Evolutionary conservation across 2,888 invertebrate species (phyloP).

Genomic region (Thereva unica): DNA sequence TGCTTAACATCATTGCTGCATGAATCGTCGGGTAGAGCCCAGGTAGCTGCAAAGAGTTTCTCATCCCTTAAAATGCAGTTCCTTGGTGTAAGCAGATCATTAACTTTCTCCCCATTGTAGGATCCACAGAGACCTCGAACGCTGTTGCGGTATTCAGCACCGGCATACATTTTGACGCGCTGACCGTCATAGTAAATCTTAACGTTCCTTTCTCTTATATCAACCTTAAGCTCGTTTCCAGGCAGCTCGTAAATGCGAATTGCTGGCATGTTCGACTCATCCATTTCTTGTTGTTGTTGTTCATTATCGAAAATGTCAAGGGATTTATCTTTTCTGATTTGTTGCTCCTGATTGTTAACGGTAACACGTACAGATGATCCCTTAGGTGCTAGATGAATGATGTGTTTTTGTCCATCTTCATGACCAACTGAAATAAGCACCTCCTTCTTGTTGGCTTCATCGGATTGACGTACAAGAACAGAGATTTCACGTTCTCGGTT

Average conservation of each 20-base stretch:
- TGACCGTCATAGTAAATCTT: conserved; percentile 65
- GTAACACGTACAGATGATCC: conserved; percentile 52
- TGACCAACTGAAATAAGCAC: conserved; percentile 58
- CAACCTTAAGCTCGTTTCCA: conserved; percentile 63
- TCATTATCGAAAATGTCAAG: conserved; percentile 52
- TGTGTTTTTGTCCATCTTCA: conserved; percentile 51
- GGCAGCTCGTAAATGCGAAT: conserved; percentile 59
- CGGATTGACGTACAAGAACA: conserved; percentile 56
- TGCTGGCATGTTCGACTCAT: conserved; percentile 47
- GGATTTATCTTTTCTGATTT: conserved; percentile 48
- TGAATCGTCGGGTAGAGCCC: conserved; percentile 60
- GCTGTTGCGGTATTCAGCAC: conserved; percentile 60
- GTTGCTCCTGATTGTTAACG: conserved; percentile 50
- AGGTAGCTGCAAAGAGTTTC: conserved; percentile 63
- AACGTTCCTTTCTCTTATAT: conserved; percentile 60
- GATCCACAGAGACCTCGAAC: conserved; percentile 70
- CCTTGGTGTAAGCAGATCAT: conserved; percentile 65
- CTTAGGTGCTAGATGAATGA: conserved; percentile 44
- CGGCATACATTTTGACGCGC: conserved; percentile 59
- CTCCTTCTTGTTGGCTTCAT: conserved; percentile 50
- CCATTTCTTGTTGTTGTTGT: conserved; percentile 44
- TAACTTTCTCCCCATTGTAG: conserved; percentile 63
- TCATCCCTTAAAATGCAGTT: conserved; percentile 62
- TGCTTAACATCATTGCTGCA: conserved; percentile 59
- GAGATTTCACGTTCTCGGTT: conserved; percentile 37